Evolutionary conservation across 2,113 vertebrate genomes (phyloP), one percentile per base, ranked within the genome.

Genomic region (Tenrec ecaudatus): DNA sequence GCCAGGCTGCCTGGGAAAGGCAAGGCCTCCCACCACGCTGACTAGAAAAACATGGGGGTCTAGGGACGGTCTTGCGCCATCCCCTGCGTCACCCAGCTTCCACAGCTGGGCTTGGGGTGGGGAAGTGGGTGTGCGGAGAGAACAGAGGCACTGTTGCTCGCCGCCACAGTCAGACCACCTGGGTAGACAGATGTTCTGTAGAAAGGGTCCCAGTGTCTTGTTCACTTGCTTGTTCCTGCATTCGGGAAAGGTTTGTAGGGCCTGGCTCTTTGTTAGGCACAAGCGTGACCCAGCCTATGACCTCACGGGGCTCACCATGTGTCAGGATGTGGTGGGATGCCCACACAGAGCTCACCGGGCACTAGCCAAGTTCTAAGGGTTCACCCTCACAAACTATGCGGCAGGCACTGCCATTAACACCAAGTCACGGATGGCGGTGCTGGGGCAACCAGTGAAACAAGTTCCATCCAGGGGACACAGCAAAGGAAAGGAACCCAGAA

Each of bases 1-100:
- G 27, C 82, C 2, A 80, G 78, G 93, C 96, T 95, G 95, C 69
- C 78, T 60, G 57, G 86, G 89, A 95, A 62, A 84, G 40, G 27
- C 25, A 0, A 81, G 76, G 84, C 93, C 84, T 57, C 96, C 96
- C 87, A 96, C 31, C 3, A 60, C 0, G 86, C 64, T 1, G 4
- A 31, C n/a, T 5, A 8, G 22, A 47, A 86, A 86, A 89, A 78
- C 4, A 47, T 0, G 17, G 53, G 57, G 40, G 19, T 5, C 23
- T 27, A 10, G 64, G 23, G 25, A 25, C 3, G 79, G 33, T 40
- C 60, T 78, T 88, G 68, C 19, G 0, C 75, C 69, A 64, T 53
- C 20, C 33, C 12, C 10, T 38, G 33, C 66, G 22, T 80, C 62
- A 78, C 80, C 82, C 66, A 82, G 71, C 62, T 86, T 40, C 60